These are phyloP conservation scores for Pelagia noctiluca DNA, from an alignment of 30 jellyfish, hydroid and myxozoan genomes.

Conservation along the genomic window DNA sequence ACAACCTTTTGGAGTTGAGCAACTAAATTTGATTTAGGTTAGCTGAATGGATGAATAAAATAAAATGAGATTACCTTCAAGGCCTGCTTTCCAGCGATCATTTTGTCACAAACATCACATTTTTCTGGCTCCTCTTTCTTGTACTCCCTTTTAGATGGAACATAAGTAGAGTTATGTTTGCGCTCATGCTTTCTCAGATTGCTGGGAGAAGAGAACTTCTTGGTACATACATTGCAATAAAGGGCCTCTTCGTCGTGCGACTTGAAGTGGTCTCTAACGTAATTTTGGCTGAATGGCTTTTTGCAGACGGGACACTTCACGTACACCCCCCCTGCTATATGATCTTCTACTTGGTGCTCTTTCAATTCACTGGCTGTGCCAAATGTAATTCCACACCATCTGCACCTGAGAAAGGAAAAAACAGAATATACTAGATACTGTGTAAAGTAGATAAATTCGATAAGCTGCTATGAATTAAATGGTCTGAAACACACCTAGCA, in stretches of 20 bases:
- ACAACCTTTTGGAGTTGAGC: no score
- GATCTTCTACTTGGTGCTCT: slow-evolving; percentile 41
- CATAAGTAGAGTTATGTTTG: slow-evolving; percentile 57
- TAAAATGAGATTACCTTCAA: no score
- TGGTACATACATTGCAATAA: slow-evolving; percentile 46
- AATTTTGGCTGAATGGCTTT: slow-evolving; percentile 37
- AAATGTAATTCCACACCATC: slow-evolving; percentile 23
- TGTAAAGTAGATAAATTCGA: no score
- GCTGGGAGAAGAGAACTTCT: slow-evolving; percentile 61
- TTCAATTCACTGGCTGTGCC: background rate
- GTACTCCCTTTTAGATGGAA: background rate
- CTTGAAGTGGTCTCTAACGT: slow-evolving; percentile 56
- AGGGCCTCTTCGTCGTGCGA: slow-evolving; percentile 45
- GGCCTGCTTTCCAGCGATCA: slow-evolving; percentile 50
- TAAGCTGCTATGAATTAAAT: no score
- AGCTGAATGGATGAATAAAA: no score
- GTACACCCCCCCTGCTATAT: slow-evolving; percentile 33
- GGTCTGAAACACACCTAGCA: no score
- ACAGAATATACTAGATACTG: no score
- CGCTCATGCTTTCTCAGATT: slow-evolving; percentile 58
- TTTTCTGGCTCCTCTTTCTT: background rate
- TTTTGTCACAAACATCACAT: slow-evolving; percentile 62
- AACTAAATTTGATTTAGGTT: no score
- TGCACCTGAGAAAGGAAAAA: slow-evolving; percentile 23
- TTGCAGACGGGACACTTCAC: slow-evolving; percentile 31